Percentiles rank a stretch among this genome's conserved stretches.
These are phyloP conservation scores for Phoebastria nigripes DNA, from an alignment of 2,797 vertebrate species.

Conservation along the genomic window DNA sequence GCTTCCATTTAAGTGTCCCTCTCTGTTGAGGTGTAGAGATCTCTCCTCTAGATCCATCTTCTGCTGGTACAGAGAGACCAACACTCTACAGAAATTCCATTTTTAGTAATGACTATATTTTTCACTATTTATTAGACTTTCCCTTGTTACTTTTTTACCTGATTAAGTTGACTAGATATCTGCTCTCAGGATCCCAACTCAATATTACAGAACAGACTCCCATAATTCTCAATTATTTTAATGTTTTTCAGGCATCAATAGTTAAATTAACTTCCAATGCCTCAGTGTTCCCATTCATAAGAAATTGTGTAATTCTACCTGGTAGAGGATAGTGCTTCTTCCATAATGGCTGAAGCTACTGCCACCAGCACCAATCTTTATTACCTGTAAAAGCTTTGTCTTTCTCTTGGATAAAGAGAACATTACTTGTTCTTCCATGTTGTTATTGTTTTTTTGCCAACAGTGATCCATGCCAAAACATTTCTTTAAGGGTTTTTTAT, in stretches of 20 bases:
- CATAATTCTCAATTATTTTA: not conserved
- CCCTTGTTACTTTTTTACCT: not conserved
- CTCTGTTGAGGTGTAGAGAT: not conserved
- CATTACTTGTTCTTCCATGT: rapidly evolving
- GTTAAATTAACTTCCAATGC: not conserved
- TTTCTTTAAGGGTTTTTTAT: not conserved
- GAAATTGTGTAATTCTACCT: not conserved
- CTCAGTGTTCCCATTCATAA: not conserved
- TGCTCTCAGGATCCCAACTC: not conserved
- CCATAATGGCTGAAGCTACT: not conserved
- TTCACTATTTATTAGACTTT: not conserved
- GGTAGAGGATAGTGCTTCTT: not conserved
- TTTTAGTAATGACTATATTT: not conserved
- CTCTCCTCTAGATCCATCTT: not conserved
- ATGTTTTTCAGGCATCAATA: not conserved
- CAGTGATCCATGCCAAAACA: not conserved
- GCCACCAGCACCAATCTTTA: not conserved
- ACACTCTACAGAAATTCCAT: not conserved
- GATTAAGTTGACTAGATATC: not conserved
- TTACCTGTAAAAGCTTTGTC: not conserved
- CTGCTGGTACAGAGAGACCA: not conserved
- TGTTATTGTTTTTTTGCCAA: rapidly evolving
- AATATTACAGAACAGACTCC: not conserved
- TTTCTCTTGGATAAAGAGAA: not conserved
- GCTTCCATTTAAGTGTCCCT: not conserved